Evolutionary conservation across 2,113 vertebrate genomes (phyloP).

Genomic region (Pogonocichla stellata): DNA sequence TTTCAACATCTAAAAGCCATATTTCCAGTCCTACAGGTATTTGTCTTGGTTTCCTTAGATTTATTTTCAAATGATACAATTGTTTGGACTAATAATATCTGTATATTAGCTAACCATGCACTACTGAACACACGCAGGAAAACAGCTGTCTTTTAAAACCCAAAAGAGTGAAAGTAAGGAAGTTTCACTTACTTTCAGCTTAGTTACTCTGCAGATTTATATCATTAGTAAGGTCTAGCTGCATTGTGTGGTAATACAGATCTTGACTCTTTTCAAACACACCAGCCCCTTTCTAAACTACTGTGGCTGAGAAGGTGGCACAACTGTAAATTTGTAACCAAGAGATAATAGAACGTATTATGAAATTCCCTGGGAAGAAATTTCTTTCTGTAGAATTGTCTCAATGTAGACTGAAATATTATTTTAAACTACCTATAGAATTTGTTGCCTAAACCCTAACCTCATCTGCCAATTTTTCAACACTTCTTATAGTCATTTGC

Average conservation of each 20-base stretch:
- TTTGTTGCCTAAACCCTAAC: background rate
- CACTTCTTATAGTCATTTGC: background rate
- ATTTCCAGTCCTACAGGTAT: background rate
- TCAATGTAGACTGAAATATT: background rate
- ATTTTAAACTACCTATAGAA: background rate
- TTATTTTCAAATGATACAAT: background rate
- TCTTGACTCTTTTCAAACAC: background rate
- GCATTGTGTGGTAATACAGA: background rate
- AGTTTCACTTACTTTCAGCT: background rate
- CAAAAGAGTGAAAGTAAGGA: background rate
- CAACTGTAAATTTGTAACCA: background rate
- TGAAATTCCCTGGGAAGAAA: background rate
- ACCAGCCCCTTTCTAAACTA: accelerated
- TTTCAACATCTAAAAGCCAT: background rate
- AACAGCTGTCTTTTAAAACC: background rate
- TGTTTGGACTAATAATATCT: background rate
- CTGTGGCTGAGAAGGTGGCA: background rate
- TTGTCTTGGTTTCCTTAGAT: background rate
- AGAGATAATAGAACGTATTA: background rate
- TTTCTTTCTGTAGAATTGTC: background rate
- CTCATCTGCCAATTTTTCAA: background rate
- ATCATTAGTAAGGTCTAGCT: background rate
- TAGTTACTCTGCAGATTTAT: background rate
- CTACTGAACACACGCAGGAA: background rate
- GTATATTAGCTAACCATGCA: background rate